Evolutionary conservation across 2,888 invertebrate genomes (phyloP).

Genomic region (Diaphora mendica): DNA sequence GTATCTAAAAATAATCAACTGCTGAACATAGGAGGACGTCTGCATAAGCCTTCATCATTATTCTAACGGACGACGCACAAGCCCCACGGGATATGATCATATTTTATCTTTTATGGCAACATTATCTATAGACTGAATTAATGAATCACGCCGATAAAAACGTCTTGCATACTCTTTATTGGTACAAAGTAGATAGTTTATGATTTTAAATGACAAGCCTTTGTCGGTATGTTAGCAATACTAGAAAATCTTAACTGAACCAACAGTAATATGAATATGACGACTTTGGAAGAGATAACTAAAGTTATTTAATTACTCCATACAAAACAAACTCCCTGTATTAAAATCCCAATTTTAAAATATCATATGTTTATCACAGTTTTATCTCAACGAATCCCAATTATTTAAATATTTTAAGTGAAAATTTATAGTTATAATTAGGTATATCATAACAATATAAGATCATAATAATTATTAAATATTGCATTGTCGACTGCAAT

Average conservation of each 20-base stretch:
- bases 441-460: too few relatives aligned
- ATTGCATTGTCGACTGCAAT: too few relatives aligned
- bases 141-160: constrained; percentile 38
- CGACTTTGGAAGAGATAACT: neutral
- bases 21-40: constrained; percentile 18
- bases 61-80: constrained; percentile 37
- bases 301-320: neutral
- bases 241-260: too few relatives aligned
- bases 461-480: too few relatives aligned
- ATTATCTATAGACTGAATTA: constrained; percentile 40
- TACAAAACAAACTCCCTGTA: neutral
- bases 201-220: neutral
- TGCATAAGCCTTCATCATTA: constrained; percentile 32
- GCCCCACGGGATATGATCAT: constrained; percentile 33
- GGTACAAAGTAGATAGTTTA: neutral
- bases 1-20: constrained; percentile 39
- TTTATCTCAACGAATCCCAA: too few relatives aligned
- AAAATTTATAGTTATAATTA: too few relatives aligned
- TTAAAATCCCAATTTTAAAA: neutral
- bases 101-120: constrained; percentile 40
- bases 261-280: neutral
- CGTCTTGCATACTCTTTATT: constrained; percentile 19
- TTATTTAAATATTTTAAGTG: too few relatives aligned
- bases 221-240: neutral
- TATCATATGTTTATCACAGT: too few relatives aligned